These are phyloP conservation scores for Clarias fuscus DNA, from an alignment of 2,797 vertebrate species.

Conservation along the genomic window DNA sequence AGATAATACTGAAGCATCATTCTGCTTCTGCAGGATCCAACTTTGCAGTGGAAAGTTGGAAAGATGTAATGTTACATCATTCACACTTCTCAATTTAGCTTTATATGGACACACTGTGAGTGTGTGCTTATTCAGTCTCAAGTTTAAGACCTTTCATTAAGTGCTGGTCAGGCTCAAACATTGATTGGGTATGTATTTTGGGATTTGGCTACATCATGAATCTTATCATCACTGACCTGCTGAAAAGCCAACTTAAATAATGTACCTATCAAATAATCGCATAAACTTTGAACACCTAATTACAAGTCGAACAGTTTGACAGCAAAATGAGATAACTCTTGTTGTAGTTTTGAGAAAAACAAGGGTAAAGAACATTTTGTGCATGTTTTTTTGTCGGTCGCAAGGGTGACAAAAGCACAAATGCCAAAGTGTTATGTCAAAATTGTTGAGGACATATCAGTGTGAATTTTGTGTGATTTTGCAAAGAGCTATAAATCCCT, in stretches of 20 bases:
- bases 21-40: constrained; percentile 15
- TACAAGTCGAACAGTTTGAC: no score
- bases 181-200: constrained; percentile 47
- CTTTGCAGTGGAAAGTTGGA: constrained; percentile 18
- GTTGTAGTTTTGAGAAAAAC: no score
- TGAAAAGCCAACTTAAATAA: neutral
- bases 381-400: no score
- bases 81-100: constrained; percentile 60
- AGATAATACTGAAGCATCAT: constrained; percentile 7
- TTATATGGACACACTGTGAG: constrained; percentile 70
- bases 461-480: no score
- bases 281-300: neutral
- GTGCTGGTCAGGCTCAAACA: constrained; percentile 32
- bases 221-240: neutral
- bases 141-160: constrained; percentile 52
- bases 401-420: no score
- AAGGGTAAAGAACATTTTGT: no score
- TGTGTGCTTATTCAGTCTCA: constrained; percentile 60
- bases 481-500: no score
- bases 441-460: no score
- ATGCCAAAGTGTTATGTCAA: no score
- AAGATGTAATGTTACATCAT: constrained; percentile 27
- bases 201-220: neutral
- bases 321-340: no score
- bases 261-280: neutral